These are phyloP conservation scores for Gallinago undulata DNA, from an alignment of 2,113 vertebrate species.

Conservation along the genomic window DNA sequence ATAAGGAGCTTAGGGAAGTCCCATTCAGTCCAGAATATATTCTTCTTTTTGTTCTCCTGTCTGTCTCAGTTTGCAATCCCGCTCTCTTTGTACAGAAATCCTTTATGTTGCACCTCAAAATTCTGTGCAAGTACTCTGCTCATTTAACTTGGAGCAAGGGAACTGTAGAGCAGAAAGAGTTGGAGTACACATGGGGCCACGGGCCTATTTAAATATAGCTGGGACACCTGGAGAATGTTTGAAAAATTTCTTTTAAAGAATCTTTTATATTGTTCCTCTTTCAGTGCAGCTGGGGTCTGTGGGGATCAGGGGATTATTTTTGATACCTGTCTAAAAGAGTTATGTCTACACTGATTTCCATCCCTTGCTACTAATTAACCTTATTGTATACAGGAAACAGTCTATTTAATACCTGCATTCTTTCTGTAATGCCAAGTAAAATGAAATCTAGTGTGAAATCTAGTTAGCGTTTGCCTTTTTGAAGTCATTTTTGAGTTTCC, in stretches of 20 bases:
- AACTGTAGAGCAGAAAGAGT: constrained; percentile 34
- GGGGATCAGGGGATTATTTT: constrained; percentile 82
- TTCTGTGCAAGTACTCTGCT: constrained; percentile 55
- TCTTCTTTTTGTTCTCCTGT: constrained; percentile 76
- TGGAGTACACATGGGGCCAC: constrained; percentile 24
- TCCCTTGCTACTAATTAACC: constrained; percentile 81
- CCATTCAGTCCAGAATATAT: constrained; percentile 73
- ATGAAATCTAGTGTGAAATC: constrained; percentile 84
- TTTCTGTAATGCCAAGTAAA: constrained; percentile 82
- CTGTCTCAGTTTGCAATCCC: constrained; percentile 64
- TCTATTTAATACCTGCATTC: constrained; percentile 82
- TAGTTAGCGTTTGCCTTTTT: constrained; percentile 82
- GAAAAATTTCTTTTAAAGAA: constrained; percentile 76
- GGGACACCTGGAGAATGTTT: constrained; percentile 78
- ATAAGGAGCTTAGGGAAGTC: constrained; percentile 82
- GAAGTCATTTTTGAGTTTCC: constrained; percentile 84
- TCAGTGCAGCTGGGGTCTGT: constrained; percentile 77
- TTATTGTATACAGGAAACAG: constrained; percentile 82
- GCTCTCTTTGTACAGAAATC: constrained; percentile 62
- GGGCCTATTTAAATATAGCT: constrained; percentile 54
- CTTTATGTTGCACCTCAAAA: constrained; percentile 68
- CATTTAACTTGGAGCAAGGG: constrained; percentile 61
- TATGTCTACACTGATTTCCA: constrained; percentile 81
- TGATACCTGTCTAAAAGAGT: constrained; percentile 85
- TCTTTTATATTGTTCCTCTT: constrained; percentile 76